Percentiles rank a stretch among this genome's conserved stretches.
Conservation (phyloP, 1,140 invertebrate genomes). For the Mamestra configurata region DNA sequence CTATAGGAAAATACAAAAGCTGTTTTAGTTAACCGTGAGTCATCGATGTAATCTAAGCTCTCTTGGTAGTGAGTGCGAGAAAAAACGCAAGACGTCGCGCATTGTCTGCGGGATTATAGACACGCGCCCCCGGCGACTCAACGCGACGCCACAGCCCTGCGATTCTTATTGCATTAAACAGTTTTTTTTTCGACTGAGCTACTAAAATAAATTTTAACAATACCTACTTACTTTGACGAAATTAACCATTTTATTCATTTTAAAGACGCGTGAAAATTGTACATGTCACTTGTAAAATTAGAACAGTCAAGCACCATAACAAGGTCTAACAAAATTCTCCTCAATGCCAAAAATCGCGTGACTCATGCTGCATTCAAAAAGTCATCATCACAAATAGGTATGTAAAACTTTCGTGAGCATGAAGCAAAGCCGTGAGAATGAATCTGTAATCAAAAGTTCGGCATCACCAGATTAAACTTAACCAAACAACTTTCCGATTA, state of each 20-base stretch:
- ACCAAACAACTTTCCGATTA: constrained; percentile 25
- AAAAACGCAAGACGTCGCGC: constrained; percentile 53
- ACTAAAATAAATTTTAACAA: not conserved
- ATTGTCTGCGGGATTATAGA: constrained; percentile 54
- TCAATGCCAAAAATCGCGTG: constrained; percentile 18
- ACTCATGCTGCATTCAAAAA: constrained; percentile 13
- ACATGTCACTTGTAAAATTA: no score
- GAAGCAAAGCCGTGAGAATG: constrained; percentile 37
- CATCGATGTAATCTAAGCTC: constrained; percentile 33
- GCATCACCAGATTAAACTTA: constrained; percentile 32
- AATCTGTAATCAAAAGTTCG: constrained; percentile 33
- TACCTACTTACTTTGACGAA: no score
- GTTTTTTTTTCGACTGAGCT: not conserved
- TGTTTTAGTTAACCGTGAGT: not conserved
- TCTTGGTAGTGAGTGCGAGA: not conserved
- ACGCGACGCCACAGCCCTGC: not conserved
- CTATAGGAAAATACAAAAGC: constrained; percentile 42
- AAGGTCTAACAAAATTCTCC: not conserved
- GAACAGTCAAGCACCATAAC: not conserved
- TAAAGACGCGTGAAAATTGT: no score
- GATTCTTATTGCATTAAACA: not conserved
- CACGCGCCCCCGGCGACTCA: constrained; percentile 56
- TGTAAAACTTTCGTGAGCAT: constrained; percentile 23
- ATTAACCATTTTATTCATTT: no score
- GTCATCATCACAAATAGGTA: constrained; percentile 7